Base-by-base conservation (phyloP, 2,888 invertebrate species). In the Perdita meconis region DNA sequence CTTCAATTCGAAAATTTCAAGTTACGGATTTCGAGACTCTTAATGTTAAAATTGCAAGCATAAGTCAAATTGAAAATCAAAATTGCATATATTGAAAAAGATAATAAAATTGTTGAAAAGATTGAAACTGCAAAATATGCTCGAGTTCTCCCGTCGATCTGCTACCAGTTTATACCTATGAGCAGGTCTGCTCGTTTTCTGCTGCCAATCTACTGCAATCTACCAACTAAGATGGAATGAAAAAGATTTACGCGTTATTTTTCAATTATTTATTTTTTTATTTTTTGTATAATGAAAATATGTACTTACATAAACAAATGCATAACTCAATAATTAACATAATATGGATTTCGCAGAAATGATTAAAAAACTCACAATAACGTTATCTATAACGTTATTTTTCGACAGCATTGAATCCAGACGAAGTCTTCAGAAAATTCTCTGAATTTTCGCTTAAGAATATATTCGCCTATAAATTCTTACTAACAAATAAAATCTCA, bases 341-440 rank as follows among this genome's bases (percentile, higher is more conserved):
- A 73, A 65, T 61, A 73, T 13, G 66, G 19, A 66, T 68, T 51
- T 79, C 30, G 65, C 67, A 68, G 22, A 76, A 78, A 66, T 51
- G 12, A 53, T 70, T 63, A 22, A 66, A 78, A 83, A 76, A 67
- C 66, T 34, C n/a, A n/a, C n/a, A 78, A 61, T 57, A 47, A 66
- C 38, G 40, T 64, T 67, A 80, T 68, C 38, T 24, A 65, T 70
- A 65, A 19, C 47, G 36, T 66, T 50, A 26, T 59, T 74, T 19
- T 71, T 61, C 10, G 24, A 66, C 53, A 82, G 78, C 84, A 84
- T 84, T 80, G 84, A 78, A 84, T 84, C 84, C 84, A 84, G 84
- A 78, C 10, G 42, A 42, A 59, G n/a, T 16, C 55, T 57, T 51
- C 40, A 47, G 36, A 13, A 22, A 4, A 30, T 55, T 61, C 4